Conservation (phyloP, 1,140 invertebrate genomes). For the Procambarus clarkii region DNA sequence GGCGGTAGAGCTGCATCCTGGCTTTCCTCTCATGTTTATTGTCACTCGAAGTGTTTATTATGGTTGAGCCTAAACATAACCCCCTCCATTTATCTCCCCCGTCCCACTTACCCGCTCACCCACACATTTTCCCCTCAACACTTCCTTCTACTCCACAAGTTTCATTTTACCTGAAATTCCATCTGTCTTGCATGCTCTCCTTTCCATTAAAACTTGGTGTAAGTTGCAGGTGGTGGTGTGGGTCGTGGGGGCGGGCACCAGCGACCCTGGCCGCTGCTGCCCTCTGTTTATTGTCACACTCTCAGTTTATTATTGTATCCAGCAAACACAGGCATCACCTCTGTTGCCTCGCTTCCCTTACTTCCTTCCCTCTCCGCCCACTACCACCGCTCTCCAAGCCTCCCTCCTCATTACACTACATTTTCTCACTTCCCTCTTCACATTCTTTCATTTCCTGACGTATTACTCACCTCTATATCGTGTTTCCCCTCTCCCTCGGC, state of each 20-base stretch:
- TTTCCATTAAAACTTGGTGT: background rate
- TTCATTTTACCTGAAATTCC: conserved; percentile 6
- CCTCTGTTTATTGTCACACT: conserved; percentile 3
- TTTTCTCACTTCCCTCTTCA: background rate
- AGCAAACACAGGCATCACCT: background rate
- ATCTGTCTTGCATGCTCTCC: background rate
- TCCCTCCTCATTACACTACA: background rate
- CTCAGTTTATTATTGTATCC: conserved; percentile 2
- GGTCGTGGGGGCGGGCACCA: background rate
- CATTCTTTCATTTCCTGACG: background rate
- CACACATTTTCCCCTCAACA: background rate
- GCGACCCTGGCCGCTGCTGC: background rate
- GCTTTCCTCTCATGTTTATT: background rate
- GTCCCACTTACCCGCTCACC: background rate
- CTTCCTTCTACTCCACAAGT: background rate
- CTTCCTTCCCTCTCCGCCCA: background rate
- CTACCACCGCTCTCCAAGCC: background rate
- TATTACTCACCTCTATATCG: background rate
- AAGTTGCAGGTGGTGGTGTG: background rate
- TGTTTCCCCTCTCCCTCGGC: background rate
- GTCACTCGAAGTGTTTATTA: background rate
- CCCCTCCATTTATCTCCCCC: background rate
- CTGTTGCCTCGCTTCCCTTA: background rate
- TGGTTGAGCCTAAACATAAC: conserved; percentile 10
- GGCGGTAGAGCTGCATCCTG: background rate